A percentile compares a stretch with the other conserved stretches of the same genome.
These are phyloP conservation scores for Cyprinodon brontotheroides DNA, from an alignment of 2,113 vertebrate genomes.

Conservation along the genomic window DNA sequence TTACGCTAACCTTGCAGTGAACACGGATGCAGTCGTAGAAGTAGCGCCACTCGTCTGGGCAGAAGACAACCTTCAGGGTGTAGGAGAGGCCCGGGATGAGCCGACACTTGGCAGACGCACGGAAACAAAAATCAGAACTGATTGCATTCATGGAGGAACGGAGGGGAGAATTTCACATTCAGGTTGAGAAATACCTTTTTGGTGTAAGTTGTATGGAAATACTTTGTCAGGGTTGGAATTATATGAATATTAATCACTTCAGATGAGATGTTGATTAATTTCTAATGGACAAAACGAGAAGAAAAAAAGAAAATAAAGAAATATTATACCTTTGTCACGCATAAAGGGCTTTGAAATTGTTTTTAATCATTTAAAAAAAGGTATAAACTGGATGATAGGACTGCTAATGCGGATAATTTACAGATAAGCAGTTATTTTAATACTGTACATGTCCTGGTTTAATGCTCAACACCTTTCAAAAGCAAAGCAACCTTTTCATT, in stretches of 20 bases:
- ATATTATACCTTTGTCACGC: constrained; percentile 25
- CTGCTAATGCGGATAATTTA: not conserved
- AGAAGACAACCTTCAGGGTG: constrained; percentile 82
- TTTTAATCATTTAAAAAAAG: constrained; percentile 22
- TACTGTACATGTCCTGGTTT: too few species aligned
- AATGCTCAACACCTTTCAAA: too few species aligned
- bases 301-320: constrained; percentile 10
- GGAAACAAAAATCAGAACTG: constrained; percentile 19
- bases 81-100: constrained; percentile 90
- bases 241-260: constrained; percentile 84
- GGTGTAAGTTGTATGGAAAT: constrained; percentile 88
- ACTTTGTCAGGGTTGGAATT: constrained; percentile 88
- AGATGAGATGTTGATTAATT: constrained; percentile 88
- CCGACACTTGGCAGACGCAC: constrained; percentile 75
- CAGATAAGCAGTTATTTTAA: too few species aligned
- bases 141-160: constrained; percentile 11
- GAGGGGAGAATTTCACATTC: constrained; percentile 10
- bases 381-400: constrained; percentile 13
- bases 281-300: constrained; percentile 76
- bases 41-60: constrained; percentile 91
- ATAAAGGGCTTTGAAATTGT: constrained; percentile 32
- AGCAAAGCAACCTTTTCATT: too few species aligned
- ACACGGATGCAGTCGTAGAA: constrained; percentile 92
- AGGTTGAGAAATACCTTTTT: constrained; percentile 83
- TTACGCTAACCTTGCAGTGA: constrained; percentile 84